Percentiles rank a stretch among this genome's conserved stretches.
Evolutionary conservation across 2,113 vertebrate genomes (phyloP).

Genomic region (Australoheros scitulus): DNA sequence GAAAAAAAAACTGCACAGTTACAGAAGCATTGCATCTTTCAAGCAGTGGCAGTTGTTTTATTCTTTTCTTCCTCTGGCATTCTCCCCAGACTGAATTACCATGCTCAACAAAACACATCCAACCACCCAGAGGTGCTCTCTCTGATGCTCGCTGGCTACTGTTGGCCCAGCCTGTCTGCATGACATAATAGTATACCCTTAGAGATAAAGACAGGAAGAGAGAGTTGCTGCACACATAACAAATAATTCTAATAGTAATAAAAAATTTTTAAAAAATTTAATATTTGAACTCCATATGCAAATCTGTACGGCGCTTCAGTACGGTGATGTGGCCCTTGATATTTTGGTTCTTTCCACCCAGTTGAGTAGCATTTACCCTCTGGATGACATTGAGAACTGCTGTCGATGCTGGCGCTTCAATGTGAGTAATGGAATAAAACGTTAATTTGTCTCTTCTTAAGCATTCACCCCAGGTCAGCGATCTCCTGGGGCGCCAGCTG

Average conservation of each 20-base stretch:
- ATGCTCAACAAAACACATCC: conserved; percentile 56
- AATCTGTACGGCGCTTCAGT: neutral
- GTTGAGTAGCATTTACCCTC: conserved; percentile 52
- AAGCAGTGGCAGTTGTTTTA: conserved; percentile 15
- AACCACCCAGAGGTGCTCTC: conserved; percentile 37
- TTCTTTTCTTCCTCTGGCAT: conserved; percentile 1
- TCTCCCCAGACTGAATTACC: conserved; percentile 40
- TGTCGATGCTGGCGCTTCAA: conserved; percentile 36
- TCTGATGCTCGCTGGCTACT: conserved; percentile 8
- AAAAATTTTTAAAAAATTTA: neutral
- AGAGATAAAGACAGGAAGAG: conserved; percentile 14
- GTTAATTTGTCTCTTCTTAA: conserved; percentile 64
- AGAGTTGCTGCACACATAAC: conserved; percentile 2
- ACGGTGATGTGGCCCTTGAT: neutral
- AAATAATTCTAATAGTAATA: conserved; percentile 18
- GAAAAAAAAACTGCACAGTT: conserved; percentile 16
- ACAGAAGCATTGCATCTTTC: conserved; percentile 19
- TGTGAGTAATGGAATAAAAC: conserved; percentile 70
- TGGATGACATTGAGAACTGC: conserved; percentile 64
- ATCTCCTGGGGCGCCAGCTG: conserved; percentile 55
- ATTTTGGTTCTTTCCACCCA: conserved; percentile 1
- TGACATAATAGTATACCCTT: conserved; percentile 26
- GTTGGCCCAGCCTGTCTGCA: conserved; percentile 32
- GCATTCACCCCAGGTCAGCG: conserved; percentile 59
- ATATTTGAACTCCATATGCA: neutral